Percentiles rank a stretch among this genome's conserved stretches.
phyloP scores from a whole-genome alignment of 2,113 vertebrate genomes.

The Triplophysa siluroides region DNA sequence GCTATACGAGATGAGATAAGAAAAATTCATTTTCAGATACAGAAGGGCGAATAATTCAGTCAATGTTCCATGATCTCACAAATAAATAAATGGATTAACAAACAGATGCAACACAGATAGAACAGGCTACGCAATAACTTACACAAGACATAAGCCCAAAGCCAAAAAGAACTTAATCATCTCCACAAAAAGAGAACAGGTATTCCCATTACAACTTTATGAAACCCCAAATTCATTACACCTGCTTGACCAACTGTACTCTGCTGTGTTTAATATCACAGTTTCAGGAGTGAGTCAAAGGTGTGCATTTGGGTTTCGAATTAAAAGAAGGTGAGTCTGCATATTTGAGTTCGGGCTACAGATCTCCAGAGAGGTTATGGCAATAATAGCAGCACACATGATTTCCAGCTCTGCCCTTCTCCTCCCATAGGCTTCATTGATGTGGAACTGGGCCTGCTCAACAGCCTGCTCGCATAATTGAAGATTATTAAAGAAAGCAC shows the following conservation, averaged over 20 bases:
- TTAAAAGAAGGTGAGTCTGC: conserved; percentile 16
- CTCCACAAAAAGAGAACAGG: not conserved
- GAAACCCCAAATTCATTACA: not conserved
- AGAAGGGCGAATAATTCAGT: too few relatives aligned
- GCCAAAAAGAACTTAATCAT: not conserved
- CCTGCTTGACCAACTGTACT: not conserved
- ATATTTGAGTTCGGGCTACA: conserved; percentile 14
- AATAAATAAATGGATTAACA: too few relatives aligned
- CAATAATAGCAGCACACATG: conserved; percentile 40
- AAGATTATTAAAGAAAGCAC: conserved; percentile 45
- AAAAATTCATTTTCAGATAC: too few relatives aligned
- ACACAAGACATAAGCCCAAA: not conserved
- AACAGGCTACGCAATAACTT: too few relatives aligned
- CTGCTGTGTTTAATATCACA: not conserved
- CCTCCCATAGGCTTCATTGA: conserved; percentile 30
- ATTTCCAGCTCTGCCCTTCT: conserved; percentile 38
- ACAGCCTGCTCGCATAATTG: conserved; percentile 44
- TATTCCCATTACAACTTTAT: not conserved
- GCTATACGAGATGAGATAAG: too few relatives aligned
- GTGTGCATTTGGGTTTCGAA: conserved; percentile 6
- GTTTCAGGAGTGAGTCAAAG: not conserved
- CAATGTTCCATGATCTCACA: too few relatives aligned
- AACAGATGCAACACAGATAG: too few relatives aligned
- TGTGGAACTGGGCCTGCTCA: conserved; percentile 41
- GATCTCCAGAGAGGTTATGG: conserved; percentile 37